Percentiles rank a stretch among this genome's conserved stretches.
phyloP scores from a whole-genome alignment of 2,797 vertebrate genomes.

The Danionella dracula region DNA sequence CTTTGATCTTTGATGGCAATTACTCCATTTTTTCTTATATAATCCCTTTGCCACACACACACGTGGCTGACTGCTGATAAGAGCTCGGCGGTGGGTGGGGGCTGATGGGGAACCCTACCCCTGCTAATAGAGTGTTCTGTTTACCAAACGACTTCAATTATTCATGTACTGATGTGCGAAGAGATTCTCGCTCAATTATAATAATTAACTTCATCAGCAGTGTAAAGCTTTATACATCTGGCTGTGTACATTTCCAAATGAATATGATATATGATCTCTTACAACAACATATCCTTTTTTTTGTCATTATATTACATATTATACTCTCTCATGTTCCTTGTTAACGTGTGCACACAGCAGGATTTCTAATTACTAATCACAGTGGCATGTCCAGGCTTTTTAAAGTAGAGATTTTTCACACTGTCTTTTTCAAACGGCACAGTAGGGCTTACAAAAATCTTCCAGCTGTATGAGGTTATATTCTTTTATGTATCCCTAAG shows the following conservation, averaged over 20 bases:
- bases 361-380: not conserved
- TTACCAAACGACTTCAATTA: slow-evolving; percentile 29
- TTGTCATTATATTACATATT: not conserved
- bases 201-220: slow-evolving; percentile 17
- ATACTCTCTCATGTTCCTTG: not conserved
- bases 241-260: too few relatives aligned
- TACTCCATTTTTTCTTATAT: not conserved
- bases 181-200: slow-evolving; percentile 1
- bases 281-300: not conserved
- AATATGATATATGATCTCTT: not conserved
- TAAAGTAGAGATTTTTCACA: not conserved
- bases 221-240: not conserved
- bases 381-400: not conserved
- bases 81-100: not conserved
- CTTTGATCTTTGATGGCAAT: slow-evolving; percentile 1
- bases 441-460: not conserved
- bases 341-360: not conserved
- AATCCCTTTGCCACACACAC: not conserved
- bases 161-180: slow-evolving; percentile 14
- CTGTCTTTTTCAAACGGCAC: not conserved
- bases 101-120: not conserved
- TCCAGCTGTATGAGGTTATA: not conserved
- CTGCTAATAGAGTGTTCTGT: slow-evolving; percentile 15
- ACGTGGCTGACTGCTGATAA: slow-evolving; percentile 15
- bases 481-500: not conserved